Conservation (phyloP, 2,113 vertebrate species). For the Connochaetes taurinus region DNA sequence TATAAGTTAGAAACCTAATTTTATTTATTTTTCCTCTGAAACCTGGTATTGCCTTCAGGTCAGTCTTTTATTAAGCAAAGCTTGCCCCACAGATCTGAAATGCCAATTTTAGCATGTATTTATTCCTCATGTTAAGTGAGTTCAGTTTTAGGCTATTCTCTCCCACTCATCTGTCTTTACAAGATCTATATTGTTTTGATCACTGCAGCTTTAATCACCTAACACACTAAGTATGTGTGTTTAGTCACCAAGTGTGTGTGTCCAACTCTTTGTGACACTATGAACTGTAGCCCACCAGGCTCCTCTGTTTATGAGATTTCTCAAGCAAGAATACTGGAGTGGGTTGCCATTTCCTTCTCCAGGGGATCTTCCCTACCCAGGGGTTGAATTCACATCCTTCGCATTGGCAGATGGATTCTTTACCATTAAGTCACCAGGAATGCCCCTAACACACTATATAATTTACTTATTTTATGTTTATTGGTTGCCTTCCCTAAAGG, state of each 20-base stretch:
- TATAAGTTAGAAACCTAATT: not conserved
- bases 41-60: not conserved
- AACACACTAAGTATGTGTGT: not conserved
- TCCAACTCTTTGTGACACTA: not conserved
- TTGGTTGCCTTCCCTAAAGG: not conserved
- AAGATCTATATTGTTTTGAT: not conserved
- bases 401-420: not conserved
- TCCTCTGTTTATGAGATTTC: not conserved
- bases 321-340: not conserved
- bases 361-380: not conserved
- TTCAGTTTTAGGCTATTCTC: not conserved
- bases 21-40: not conserved
- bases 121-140: not conserved
- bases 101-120: not conserved
- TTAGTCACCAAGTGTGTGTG: not conserved
- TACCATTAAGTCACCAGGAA: not conserved
- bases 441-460: not conserved
- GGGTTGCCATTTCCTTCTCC: not conserved
- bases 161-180: not conserved
- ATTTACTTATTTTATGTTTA: not conserved
- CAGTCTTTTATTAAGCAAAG: not conserved
- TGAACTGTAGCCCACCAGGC: not conserved
- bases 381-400: not conserved
- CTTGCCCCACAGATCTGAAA: not conserved
- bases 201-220: not conserved